phyloP scores from a whole-genome alignment of 2,113 vertebrate genomes.

The Eretmochelys imbricata region DNA sequence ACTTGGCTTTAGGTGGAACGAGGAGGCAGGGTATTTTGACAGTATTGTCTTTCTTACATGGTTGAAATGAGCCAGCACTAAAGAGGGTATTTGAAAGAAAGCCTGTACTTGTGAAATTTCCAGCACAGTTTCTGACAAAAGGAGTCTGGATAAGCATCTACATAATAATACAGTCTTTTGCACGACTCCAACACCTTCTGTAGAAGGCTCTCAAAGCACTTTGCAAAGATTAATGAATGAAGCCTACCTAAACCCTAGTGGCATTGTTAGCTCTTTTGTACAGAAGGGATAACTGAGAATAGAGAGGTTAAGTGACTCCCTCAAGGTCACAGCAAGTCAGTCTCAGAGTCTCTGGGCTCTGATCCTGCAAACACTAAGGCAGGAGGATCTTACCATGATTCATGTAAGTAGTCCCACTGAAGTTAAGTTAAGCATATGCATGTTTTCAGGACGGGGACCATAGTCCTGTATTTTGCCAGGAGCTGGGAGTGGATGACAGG shows the following conservation, averaged over 20 bases:
- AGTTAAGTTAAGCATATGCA: neutral
- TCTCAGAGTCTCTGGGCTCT: neutral
- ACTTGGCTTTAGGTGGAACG: neutral
- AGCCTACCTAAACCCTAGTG: slow-evolving; percentile 3
- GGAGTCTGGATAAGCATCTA: neutral
- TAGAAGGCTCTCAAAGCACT: neutral
- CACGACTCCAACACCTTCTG: neutral
- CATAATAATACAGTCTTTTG: neutral
- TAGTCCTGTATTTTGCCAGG: neutral
- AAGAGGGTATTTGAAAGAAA: slow-evolving; percentile 3
- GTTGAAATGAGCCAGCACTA: neutral
- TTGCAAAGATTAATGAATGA: neutral
- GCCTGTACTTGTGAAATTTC: neutral
- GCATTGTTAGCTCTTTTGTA: neutral
- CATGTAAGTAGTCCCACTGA: neutral
- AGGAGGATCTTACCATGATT: neutral
- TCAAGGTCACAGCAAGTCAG: neutral
- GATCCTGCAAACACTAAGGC: neutral
- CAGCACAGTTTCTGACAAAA: neutral
- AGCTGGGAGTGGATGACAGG: neutral
- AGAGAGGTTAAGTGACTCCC: neutral
- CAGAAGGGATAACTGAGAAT: neutral
- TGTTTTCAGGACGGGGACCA: neutral
- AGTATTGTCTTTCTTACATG: neutral
- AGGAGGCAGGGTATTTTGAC: neutral